Evolutionary conservation across 2,888 invertebrate genomes (phyloP), one percentile per base, ranked within the genome.

Genomic region (Lithophane ornitopus): DNA sequence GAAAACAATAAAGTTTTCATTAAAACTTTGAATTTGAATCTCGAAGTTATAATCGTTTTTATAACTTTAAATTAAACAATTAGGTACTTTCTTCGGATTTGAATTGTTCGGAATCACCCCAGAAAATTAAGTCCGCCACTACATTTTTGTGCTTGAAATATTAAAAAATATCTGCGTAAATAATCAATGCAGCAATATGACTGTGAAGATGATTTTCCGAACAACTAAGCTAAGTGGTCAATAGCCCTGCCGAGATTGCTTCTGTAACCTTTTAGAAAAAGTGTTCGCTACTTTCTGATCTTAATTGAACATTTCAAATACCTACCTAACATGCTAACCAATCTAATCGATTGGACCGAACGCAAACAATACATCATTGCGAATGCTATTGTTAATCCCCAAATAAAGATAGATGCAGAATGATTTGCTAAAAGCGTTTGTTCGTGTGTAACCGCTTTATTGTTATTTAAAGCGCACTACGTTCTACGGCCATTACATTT

Each of bases 401-500:
- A 70, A 81, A 81, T 81, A 74, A 65, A 78, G 69, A 78, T 78
- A 56, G 61, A 44, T 70, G 44, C 68, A 26, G 46, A 49, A 65
- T 66, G 79, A 70, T 83, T 81, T 52, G 78, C 70, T 75, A 79
- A 86, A 79, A 70, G 65, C 56, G 61, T 56, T 59, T 49, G 69
- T 87, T 81, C 78, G 77, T 75, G 81, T 80, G 59, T 81, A 80
- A 49, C 46, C 76, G 71, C 76, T 67, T 63, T 80, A 80, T 82
- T 73, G 74, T 75, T 85, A 79, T 75, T 49, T 56, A 26, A 34
- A 67, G 54, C 67, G 77, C 85, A 84, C 78, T 84, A 81, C 78
- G 76, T 84, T 83, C 80, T 85, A 82, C 81, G 81, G 77, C 83
- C 78, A 89, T 90, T 91, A 89, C 76, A 73, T 87, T 90, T 91